phyloP scores from a whole-genome alignment of 2,113 vertebrate species.

The Psettodes erumei region DNA sequence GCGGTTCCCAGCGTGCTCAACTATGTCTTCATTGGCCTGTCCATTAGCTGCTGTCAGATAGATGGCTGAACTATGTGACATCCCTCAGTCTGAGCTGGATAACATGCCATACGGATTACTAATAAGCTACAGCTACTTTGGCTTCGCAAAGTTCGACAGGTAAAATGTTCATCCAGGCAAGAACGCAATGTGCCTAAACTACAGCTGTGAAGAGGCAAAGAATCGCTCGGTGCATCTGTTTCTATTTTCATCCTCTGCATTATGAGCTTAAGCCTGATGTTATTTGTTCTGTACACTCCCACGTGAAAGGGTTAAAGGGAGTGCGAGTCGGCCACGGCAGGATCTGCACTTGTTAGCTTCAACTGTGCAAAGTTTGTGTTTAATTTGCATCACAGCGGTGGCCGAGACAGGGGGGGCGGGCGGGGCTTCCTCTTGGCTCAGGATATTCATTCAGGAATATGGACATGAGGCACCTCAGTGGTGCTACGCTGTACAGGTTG shows the following conservation, averaged over 20 bases:
- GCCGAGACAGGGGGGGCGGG: not conserved
- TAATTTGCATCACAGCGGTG: not conserved
- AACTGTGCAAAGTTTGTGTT: slow-evolving; percentile 2
- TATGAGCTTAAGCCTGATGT: not conserved
- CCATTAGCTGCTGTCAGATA: slow-evolving; percentile 3
- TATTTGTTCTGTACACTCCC: not conserved
- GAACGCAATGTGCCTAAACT: not conserved
- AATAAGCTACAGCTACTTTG: slow-evolving; percentile 21
- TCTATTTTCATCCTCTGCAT: slow-evolving; percentile 13
- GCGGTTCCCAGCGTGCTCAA: not conserved
- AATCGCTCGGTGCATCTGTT: slow-evolving; percentile 5
- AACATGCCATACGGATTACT: not conserved
- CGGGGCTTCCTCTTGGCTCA: not conserved
- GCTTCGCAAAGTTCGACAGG: slow-evolving; percentile 9
- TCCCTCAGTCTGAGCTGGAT: not conserved
- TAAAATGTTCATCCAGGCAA: slow-evolving; percentile 7
- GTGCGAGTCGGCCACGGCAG: not conserved
- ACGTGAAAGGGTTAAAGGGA: not conserved
- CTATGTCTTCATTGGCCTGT: not conserved
- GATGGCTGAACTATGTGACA: not conserved
- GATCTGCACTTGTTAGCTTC: slow-evolving; percentile 7
- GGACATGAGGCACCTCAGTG: not conserved
- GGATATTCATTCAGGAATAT: not conserved
- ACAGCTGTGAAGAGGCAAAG: slow-evolving; percentile 10
- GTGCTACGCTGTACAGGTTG: not conserved